These are phyloP conservation scores for Anoplolepis gracilipes DNA, from an alignment of 1,140 invertebrate species.

Conservation along the genomic window DNA sequence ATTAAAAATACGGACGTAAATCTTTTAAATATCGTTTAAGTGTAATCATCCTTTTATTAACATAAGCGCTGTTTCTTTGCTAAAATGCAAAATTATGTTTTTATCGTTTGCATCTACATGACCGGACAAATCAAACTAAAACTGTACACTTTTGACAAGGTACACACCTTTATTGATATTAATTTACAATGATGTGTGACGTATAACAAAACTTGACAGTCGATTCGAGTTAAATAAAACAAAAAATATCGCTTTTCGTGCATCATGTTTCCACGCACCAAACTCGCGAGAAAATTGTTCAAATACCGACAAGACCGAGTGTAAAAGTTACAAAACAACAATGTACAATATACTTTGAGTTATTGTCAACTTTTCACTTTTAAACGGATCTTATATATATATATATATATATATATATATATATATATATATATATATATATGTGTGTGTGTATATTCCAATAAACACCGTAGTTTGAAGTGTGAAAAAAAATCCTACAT, in stretches of 20 bases:
- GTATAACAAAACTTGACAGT: conserved; percentile 29
- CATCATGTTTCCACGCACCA: conserved; percentile 16
- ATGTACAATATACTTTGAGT: neutral
- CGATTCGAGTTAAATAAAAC: conserved; percentile 29
- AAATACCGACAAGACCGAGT: conserved; percentile 29
- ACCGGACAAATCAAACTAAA: conserved; percentile 2
- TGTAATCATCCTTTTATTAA: neutral
- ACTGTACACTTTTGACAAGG: conserved; percentile 17
- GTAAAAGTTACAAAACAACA: conserved; percentile 41
- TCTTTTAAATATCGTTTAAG: neutral
- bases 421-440: no score
- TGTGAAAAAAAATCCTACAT: neutral
- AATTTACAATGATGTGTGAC: conserved; percentile 24
- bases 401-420: no score
- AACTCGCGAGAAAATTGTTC: neutral
- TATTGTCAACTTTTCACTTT: neutral
- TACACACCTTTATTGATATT: neutral
- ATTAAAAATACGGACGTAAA: conserved; percentile 29
- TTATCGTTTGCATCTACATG: neutral
- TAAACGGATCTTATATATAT: neutral
- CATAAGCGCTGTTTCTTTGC: neutral
- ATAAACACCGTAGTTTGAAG: neutral
- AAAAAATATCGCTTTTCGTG: conserved; percentile 31
- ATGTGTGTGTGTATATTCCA: no score
- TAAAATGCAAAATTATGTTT: neutral